Evolutionary conservation across 2,888 invertebrate genomes (phyloP).

Genomic region (Diachrysia chrysitis): DNA sequence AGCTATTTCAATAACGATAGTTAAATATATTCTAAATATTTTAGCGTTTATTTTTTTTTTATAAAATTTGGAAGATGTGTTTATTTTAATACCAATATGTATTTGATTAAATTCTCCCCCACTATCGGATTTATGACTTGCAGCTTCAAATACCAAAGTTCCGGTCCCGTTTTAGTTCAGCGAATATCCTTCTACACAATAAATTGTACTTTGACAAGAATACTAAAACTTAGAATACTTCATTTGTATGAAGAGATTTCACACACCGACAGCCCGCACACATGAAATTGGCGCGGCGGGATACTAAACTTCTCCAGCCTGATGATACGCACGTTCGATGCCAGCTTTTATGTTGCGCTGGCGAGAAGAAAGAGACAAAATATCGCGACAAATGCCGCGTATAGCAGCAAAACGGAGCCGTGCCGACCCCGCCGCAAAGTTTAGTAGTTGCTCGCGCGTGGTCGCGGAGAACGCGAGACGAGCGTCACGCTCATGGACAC

Average conservation of each 20-base stretch:
- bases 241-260: conserved; percentile 65
- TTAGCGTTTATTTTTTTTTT: background rate
- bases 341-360: conserved; percentile 56
- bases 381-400: conserved; percentile 55
- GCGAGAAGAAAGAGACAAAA: conserved; percentile 60
- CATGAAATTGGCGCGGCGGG: conserved; percentile 64
- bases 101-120: background rate
- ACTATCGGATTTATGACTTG: background rate
- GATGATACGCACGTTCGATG: conserved; percentile 53
- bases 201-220: conserved; percentile 81
- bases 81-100: background rate
- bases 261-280: conserved; percentile 60
- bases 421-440: conserved; percentile 74
- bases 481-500: conserved; percentile 72
- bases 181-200: conserved; percentile 74
- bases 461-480: conserved; percentile 77
- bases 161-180: conserved; percentile 69
- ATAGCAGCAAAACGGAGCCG: conserved; percentile 64
- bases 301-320: conserved; percentile 69
- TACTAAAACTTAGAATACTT: conserved; percentile 76
- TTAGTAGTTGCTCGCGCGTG: conserved; percentile 81
- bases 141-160: conserved; percentile 6
- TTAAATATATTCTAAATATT: background rate
- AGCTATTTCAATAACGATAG: background rate
- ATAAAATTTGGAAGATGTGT: background rate